Percentiles rank a stretch among this genome's conserved stretches.
Evolutionary conservation across 2,113 vertebrate species (phyloP).

Genomic region (Turdus rufiventris): DNA sequence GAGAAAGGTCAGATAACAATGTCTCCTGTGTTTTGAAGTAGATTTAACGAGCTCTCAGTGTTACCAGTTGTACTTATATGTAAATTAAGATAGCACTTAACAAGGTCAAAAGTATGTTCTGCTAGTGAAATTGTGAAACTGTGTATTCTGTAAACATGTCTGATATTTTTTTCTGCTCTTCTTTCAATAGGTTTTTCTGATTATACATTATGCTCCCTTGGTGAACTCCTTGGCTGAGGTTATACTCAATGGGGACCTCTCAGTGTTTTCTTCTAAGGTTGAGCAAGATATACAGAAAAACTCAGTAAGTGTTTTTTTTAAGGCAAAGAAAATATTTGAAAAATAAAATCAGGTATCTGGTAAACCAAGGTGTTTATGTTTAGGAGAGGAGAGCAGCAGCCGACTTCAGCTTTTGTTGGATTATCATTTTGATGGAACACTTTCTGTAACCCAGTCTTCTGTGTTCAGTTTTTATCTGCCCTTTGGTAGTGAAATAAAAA

Average conservation of each 20-base stretch:
- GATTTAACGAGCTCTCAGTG: neutral
- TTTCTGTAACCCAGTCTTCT: neutral
- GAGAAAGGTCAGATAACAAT: neutral
- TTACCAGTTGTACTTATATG: neutral
- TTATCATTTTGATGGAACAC: neutral
- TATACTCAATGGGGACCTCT: constrained; percentile 93
- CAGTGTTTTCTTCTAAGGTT: constrained; percentile 80
- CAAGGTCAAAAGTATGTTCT: neutral
- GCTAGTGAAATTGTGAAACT: neutral
- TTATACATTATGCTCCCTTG: constrained; percentile 93
- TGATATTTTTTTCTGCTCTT: neutral
- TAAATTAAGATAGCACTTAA: neutral
- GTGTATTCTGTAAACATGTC: neutral
- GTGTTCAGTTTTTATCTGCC: neutral
- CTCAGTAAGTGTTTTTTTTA: constrained; percentile 75
- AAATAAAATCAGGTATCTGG: neutral
- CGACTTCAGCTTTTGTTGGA: neutral
- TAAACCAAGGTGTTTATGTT: neutral
- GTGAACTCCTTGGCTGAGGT: constrained; percentile 92
- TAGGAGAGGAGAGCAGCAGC: neutral
- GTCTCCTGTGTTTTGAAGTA: neutral
- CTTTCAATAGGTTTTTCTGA: constrained; percentile 89
- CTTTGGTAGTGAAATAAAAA: neutral
- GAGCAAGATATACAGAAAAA: constrained; percentile 82
- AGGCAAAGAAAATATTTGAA: neutral